phyloP scores from a whole-genome alignment of 2,797 vertebrate genomes.

The Acanthornis magna region DNA sequence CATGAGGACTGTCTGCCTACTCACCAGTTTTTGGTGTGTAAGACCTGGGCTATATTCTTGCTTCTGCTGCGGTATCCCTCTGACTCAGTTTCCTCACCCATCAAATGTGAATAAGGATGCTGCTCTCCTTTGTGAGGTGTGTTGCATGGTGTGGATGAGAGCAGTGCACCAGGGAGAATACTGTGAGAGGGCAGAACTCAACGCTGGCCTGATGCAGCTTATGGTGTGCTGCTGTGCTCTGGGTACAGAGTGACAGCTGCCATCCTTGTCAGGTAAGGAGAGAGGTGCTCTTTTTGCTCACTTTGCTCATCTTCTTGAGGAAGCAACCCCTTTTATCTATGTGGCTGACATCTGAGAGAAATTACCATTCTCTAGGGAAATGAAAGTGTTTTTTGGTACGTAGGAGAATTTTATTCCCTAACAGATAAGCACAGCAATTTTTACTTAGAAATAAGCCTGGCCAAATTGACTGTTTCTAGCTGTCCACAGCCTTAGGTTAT shows the following conservation, averaged over 20 bases:
- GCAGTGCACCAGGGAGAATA: background rate
- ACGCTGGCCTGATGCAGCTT: accelerated
- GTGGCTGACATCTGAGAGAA: background rate
- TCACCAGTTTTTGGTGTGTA: background rate
- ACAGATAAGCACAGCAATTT: background rate
- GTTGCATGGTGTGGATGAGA: background rate
- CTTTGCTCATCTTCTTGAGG: background rate
- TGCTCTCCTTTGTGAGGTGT: background rate
- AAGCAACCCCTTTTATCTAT: background rate
- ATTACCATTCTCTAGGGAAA: background rate
- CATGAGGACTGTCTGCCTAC: background rate
- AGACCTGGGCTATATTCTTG: background rate
- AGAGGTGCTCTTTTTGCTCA: background rate
- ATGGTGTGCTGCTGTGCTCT: accelerated
- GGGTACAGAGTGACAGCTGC: background rate
- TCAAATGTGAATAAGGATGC: background rate
- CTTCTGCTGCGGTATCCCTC: background rate
- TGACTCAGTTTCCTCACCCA: background rate
- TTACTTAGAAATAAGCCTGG: background rate
- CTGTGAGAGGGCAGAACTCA: background rate
- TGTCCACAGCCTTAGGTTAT: background rate
- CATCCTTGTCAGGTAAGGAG: background rate
- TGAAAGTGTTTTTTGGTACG: background rate
- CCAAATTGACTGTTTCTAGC: background rate
- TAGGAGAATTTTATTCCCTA: background rate